Base-by-base conservation (phyloP, 2,113 vertebrate genomes). In the Rattus rattus region DNA sequence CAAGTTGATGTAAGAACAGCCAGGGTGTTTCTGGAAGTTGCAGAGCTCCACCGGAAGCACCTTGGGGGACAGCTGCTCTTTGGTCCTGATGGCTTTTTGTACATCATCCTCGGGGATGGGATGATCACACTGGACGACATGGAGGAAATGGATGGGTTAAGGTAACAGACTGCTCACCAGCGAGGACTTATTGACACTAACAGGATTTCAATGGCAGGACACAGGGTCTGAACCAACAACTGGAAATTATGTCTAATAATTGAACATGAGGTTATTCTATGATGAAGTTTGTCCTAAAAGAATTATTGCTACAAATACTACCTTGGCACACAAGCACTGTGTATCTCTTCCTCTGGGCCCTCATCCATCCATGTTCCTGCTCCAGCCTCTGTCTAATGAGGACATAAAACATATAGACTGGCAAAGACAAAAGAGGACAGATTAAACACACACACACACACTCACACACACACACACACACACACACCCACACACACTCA, bases 101-200 rank as follows among this genome's bases (percentile, higher is more conserved):
- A 99, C 98, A 99, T 99, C 97, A 98, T 99, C 86, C 99, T 99
- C 17, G 99, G 99, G 59, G 99, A 99, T 76, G 99, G 99, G 86
- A 99, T 99, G 99, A 99, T 99, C 98, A 99, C 99, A 1, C 98
- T 99, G 95, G 99, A 99, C 79, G 99, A 99, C 96, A 99, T 99
- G 99, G 99, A 99, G 96, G 99, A 99, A 96, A 99, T 99, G 99
- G 99, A 99, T 39, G 99, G 99, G 75, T 99, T 99, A 96, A 99
- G 99, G 99, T 99, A 99, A 98, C 90, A 96, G 93, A 20, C 77
- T 88, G 87, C 26, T 72, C 67, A 0, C 65, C 59, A 5, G 13
- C 11, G 90, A 20, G 9, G 16, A 83, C 39, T 14, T 83, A 36
- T 52, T 81, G 2, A 39, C 20, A 30, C 76, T 80, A 65, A 49